These are phyloP conservation scores for Cisticola juncidis DNA, from an alignment of 2,113 vertebrate species.

Conservation along the genomic window DNA sequence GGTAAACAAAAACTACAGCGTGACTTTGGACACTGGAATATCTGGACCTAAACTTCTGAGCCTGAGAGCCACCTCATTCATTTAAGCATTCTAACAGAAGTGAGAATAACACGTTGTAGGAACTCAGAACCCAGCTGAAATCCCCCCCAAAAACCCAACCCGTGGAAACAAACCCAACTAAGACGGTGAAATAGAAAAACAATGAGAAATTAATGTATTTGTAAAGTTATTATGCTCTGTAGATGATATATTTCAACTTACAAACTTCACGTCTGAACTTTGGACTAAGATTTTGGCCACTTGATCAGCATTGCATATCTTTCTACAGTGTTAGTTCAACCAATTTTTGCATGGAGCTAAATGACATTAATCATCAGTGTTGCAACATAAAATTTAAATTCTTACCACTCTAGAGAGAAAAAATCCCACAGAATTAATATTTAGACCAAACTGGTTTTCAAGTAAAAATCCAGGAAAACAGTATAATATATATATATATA, in stretches of 20 bases:
- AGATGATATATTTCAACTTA: not conserved
- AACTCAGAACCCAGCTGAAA: not conserved
- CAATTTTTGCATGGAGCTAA: not conserved
- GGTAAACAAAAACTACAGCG: not conserved
- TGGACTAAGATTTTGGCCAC: not conserved
- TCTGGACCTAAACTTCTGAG: not conserved
- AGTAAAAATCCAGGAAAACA: not conserved
- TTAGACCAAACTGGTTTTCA: not conserved
- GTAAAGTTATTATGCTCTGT: not conserved
- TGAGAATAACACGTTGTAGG: not conserved
- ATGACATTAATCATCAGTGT: not conserved
- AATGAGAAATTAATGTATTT: not conserved
- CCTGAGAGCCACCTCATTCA: not conserved
- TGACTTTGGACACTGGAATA: not conserved
- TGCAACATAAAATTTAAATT: not conserved
- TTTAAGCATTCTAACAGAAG: not conserved
- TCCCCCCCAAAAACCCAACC: accelerated
- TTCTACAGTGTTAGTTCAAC: not conserved
- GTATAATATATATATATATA: no score
- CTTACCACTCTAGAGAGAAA: not conserved
- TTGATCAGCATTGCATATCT: not conserved
- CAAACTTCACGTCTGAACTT: not conserved
- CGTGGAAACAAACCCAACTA: not conserved
- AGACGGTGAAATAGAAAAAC: not conserved
- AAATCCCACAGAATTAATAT: no score